phyloP scores from a whole-genome alignment of 2,888 invertebrate species.

The Pyrrhosoma nymphula region DNA sequence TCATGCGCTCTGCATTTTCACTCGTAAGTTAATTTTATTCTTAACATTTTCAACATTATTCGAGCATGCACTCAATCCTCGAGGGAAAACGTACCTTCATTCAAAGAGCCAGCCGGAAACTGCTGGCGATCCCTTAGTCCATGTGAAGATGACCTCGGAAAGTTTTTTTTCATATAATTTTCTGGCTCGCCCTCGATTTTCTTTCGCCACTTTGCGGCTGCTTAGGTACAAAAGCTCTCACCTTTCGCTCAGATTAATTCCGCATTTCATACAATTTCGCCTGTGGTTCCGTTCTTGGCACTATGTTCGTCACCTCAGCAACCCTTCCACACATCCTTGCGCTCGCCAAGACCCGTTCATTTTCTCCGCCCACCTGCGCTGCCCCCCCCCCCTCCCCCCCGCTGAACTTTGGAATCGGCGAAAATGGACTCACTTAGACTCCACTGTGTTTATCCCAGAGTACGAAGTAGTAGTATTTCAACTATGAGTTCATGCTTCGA shows the following conservation, averaged over 20 bases:
- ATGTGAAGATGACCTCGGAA: not conserved
- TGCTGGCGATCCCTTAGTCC: not conserved
- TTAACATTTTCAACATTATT: not conserved
- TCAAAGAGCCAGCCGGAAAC: not conserved
- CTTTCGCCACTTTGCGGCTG: constrained; percentile 30
- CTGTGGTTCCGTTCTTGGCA: constrained; percentile 35
- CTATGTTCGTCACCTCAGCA: not conserved
- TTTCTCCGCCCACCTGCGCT: not conserved
- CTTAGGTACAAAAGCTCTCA: constrained; percentile 37
- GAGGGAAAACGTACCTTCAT: not conserved
- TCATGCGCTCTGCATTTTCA: not conserved
- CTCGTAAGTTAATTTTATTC: not conserved
- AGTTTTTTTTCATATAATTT: not conserved
- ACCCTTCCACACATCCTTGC: not conserved
- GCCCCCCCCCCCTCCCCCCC: not conserved
- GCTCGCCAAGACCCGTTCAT: not conserved
- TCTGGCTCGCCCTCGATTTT: not conserved
- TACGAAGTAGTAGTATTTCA: too few relatives aligned
- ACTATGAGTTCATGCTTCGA: too few relatives aligned
- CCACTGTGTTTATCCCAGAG: too few relatives aligned
- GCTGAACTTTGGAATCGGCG: too few relatives aligned
- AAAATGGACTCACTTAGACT: too few relatives aligned
- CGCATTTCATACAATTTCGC: not conserved
- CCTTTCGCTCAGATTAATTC: constrained; percentile 1
- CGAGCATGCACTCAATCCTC: not conserved